A percentile compares a stretch with the other conserved stretches of the same genome.
These are phyloP conservation scores for Ophiothrix spiculata DNA, from an alignment of 35 echinoderm and acorn worm genomes.

Conservation along the genomic window DNA sequence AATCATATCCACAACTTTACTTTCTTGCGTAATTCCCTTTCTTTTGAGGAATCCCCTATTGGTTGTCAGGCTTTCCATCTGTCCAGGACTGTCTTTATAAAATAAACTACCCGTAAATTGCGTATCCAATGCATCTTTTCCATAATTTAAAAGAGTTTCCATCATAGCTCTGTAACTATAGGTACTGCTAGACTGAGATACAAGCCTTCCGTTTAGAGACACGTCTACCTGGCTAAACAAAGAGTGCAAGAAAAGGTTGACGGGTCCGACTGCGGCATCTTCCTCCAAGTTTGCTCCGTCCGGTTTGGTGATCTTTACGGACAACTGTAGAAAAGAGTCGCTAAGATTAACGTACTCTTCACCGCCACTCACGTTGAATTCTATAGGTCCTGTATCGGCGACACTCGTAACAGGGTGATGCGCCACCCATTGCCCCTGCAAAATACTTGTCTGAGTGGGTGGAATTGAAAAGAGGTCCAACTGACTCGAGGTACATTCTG, in stretches of 20 bases:
- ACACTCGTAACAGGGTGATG: slow-evolving; percentile 39
- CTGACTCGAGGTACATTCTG: slow-evolving; percentile 39
- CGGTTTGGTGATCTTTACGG: slow-evolving; percentile 41
- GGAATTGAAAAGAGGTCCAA: slow-evolving; percentile 56
- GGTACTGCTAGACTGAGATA: slow-evolving; percentile 15
- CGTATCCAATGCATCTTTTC: slow-evolving; percentile 21
- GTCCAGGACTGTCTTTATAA: slow-evolving; percentile 63
- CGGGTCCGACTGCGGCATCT: slow-evolving; percentile 26
- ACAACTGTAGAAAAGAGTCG: slow-evolving; percentile 41
- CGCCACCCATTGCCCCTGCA: slow-evolving; percentile 34
- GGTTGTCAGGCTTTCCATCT: slow-evolving; percentile 15
- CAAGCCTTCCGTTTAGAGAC: slow-evolving; percentile 38
- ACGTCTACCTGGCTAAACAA: slow-evolving; percentile 63
- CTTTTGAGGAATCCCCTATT: slow-evolving; percentile 45
- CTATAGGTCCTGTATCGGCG: slow-evolving; percentile 38
- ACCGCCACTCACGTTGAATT: slow-evolving; percentile 45
- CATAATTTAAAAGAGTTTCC: slow-evolving; percentile 62
- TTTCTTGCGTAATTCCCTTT: slow-evolving; percentile 5
- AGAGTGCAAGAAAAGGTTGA: slow-evolving; percentile 54
- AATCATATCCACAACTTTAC: slow-evolving; percentile 26
- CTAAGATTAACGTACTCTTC: slow-evolving; percentile 58
- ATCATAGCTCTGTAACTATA: slow-evolving; percentile 59
- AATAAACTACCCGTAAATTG: slow-evolving; percentile 47
- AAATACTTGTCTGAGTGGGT: slow-evolving; percentile 53
- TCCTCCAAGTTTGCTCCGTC: slow-evolving; percentile 32